Evolutionary conservation across 92 coral and sea anemone species (phyloP).

Genomic region (Phymanthus crucifer): DNA sequence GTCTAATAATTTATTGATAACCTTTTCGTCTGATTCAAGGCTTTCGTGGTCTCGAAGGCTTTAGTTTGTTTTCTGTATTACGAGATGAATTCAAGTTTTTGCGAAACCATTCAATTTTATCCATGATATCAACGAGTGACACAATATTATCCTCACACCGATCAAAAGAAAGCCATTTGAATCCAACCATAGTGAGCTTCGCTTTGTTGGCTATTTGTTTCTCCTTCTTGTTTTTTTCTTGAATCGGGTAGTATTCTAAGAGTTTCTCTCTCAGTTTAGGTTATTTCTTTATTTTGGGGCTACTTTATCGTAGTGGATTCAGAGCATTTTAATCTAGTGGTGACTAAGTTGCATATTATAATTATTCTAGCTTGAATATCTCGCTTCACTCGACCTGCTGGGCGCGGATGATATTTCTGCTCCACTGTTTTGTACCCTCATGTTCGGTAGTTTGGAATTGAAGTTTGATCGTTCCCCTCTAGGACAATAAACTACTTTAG

Average conservation of each 20-base stretch:
- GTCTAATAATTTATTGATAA: conserved; percentile 32
- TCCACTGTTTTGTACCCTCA: background rate
- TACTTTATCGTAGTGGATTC: background rate
- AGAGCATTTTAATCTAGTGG: background rate
- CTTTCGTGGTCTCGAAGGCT: conserved; percentile 18
- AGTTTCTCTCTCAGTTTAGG: background rate
- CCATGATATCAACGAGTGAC: conserved; percentile 7
- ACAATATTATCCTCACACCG: background rate
- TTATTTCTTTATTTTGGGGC: background rate
- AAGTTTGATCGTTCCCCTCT: background rate
- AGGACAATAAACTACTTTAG: background rate
- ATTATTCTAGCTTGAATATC: background rate
- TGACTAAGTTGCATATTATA: background rate
- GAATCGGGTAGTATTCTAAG: background rate
- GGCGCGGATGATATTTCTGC: background rate
- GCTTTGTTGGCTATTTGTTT: background rate
- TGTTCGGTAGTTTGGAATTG: background rate
- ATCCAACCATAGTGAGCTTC: conserved; percentile 9
- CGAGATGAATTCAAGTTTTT: conserved; percentile 13
- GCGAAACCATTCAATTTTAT: conserved; percentile 7
- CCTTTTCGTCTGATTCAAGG: conserved; percentile 34
- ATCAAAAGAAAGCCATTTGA: background rate
- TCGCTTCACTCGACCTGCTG: background rate
- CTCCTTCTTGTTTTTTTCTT: conserved; percentile 6
- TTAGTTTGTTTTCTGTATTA: conserved; percentile 24